Evolutionary conservation across 2,113 vertebrate genomes (phyloP), one percentile per base, ranked within the genome.

Genomic region (Noturus placidus): DNA sequence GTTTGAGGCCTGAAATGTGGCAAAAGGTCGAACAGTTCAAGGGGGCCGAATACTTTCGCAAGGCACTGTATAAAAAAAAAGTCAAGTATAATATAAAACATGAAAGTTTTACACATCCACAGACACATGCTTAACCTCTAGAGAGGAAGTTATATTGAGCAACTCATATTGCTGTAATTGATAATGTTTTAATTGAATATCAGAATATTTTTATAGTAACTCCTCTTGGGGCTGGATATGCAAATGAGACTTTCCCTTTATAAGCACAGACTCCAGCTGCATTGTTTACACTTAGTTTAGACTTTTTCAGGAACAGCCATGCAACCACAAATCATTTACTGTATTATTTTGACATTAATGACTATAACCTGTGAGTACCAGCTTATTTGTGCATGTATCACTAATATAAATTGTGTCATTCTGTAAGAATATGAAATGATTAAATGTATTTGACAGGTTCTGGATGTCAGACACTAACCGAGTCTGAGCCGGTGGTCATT

Each of bases 391-490:
- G 82, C 7, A 33, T 69, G 4, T 52, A 22, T 52, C 7, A 50
- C 27, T 67, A 3, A 22, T 56, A 13, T 72, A 46, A 56, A n/a
- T 22, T 25, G 19, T 72, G 46, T 33, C 3, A 70, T 25, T 35
- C 20, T 70, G 30, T 22, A 56, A 56, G 11, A 78, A 0, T 78
- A 25, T 30, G 17, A 35, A 81, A 67, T 67, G 14, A 46, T n/a
- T 17, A n/a, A 67, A 63, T 83, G 63, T 81, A 52, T 61, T 82
- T 89, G 27, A 30, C 81, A 89, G 87, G 56, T 57, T 86, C 65
- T 15, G 46, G 80, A 38, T 82, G 85, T 59, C 59, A 85, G 33
- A 82, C 84, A 9, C 77, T 81, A 15, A 90, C 57, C 5, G 52
- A 83, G 56, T 89, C 87, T 52, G 86, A 77, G 52, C 52, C 87